These are phyloP conservation scores for Poecilobothrus nobilitatus DNA, from an alignment of 2,888 invertebrate species.

Conservation along the genomic window DNA sequence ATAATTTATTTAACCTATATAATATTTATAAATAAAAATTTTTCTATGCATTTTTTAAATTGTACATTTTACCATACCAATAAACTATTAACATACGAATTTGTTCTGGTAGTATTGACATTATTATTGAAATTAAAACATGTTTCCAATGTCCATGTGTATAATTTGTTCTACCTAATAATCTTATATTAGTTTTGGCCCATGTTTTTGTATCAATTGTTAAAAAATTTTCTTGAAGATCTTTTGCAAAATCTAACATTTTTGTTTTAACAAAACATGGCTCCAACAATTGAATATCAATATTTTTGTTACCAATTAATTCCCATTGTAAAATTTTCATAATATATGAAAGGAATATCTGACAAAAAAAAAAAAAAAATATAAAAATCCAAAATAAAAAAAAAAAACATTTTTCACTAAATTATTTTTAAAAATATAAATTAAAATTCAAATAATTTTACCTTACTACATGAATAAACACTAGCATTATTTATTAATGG, in stretches of 20 bases:
- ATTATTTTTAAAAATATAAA: neutral
- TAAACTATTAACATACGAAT: neutral
- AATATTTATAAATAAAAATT: no score
- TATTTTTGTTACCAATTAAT: neutral
- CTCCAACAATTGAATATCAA: neutral
- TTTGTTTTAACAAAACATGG: neutral
- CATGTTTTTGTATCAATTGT: neutral
- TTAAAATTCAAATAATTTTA: slow-evolving; percentile 31
- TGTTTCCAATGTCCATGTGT: neutral
- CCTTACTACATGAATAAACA: slow-evolving; percentile 83
- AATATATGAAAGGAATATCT: neutral
- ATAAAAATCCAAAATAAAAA: no score
- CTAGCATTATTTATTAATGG: slow-evolving; percentile 55
- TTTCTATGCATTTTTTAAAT: no score
- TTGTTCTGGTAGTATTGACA: neutral
- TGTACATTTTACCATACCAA: neutral
- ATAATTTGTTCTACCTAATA: neutral
- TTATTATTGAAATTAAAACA: neutral
- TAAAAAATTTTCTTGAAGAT: neutral
- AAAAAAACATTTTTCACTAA: no score
- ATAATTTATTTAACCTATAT: no score
- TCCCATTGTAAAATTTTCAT: neutral
- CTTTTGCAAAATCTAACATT: neutral
- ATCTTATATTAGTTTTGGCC: neutral
- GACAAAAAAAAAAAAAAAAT: no score